Evolutionary conservation across 2,888 invertebrate species (phyloP), one percentile per base, ranked within the genome.

Genomic region (Drosophila mayaguana): DNA sequence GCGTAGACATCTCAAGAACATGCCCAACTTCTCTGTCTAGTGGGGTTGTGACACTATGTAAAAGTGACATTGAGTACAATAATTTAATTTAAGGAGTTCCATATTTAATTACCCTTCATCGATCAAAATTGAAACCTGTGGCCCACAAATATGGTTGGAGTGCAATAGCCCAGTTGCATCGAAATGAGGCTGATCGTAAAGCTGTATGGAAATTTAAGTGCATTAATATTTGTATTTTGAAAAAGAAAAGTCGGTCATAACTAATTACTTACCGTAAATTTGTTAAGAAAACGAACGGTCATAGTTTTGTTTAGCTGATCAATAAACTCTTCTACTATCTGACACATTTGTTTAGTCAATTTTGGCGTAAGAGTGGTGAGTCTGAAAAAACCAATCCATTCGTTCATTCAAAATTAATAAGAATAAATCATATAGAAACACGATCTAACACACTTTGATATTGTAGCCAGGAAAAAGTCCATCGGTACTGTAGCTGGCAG

Each of bases 401-500:
- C 8, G 51, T 2, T 48, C 6, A 48, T n/a, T 48, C 2, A 14
- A 20, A 16, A 8, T 51, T n/a, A 40, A 14, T 59, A 9, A 45
- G 12, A 14, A 1, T 2, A 20, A 6, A 38, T 38, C 11, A 48
- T 2, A 40, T 1, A 16, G 48, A 18, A 14, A 20, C 6, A 7
- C 11, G 14, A 34, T 34, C 34, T 3, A 18, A 42, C 61, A 79
- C 11, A 93, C 83, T 81, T 93, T 92, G 65, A 84, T 80, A 97
- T 95, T 72, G 97, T 96, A 67, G 97, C 97, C 91, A 96, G 96
- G 88, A 97, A 94, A 75, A 98, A 96, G 92, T 98, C 98, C 62
- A 96, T 96, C 25, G 98, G 98, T 63, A 98, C 93, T 51, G 97
- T 95, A 90, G 97, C 98, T 0, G 98, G 98, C 70, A 98, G 94